phyloP scores from a whole-genome alignment of 2,113 vertebrate species.

The Oxyura jamaicensis region DNA sequence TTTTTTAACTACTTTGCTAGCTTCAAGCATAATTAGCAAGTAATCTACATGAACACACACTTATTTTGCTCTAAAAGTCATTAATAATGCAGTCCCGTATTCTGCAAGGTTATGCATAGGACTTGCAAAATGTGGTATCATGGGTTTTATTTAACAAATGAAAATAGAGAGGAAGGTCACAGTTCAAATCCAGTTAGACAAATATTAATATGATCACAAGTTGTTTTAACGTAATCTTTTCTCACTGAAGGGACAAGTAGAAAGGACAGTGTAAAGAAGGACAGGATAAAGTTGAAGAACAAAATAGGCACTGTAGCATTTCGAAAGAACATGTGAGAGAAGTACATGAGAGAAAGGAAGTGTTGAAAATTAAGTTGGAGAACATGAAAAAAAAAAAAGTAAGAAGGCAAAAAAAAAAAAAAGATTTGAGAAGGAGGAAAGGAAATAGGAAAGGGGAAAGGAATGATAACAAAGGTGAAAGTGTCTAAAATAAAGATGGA shows the following conservation, averaged over 20 bases:
- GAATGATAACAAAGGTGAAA: neutral
- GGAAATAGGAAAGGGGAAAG: neutral
- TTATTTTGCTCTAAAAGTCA: conserved; percentile 14
- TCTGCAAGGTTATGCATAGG: neutral
- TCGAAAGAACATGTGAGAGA: neutral
- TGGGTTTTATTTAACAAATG: neutral
- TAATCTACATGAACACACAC: conserved; percentile 18
- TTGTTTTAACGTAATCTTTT: neutral
- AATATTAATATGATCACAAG: neutral
- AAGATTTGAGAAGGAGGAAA: neutral
- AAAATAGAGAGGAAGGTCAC: neutral
- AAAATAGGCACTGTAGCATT: neutral
- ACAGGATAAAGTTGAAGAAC: neutral
- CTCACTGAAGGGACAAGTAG: neutral
- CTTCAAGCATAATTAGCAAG: conserved; percentile 45
- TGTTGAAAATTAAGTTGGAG: neutral
- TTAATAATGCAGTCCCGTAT: conserved; percentile 15
- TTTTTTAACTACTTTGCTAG: conserved; percentile 30
- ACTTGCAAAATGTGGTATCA: neutral
- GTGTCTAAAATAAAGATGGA: neutral
- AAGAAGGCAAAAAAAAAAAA: neutral
- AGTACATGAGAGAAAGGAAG: neutral
- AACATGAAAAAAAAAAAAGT: neutral
- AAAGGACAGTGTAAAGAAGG: neutral
- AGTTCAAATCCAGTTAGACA: neutral